A percentile compares a stretch with the other conserved stretches of the same genome.
Evolutionary conservation across 2,797 vertebrate genomes (phyloP).

Genomic region (Streptopelia turtur): DNA sequence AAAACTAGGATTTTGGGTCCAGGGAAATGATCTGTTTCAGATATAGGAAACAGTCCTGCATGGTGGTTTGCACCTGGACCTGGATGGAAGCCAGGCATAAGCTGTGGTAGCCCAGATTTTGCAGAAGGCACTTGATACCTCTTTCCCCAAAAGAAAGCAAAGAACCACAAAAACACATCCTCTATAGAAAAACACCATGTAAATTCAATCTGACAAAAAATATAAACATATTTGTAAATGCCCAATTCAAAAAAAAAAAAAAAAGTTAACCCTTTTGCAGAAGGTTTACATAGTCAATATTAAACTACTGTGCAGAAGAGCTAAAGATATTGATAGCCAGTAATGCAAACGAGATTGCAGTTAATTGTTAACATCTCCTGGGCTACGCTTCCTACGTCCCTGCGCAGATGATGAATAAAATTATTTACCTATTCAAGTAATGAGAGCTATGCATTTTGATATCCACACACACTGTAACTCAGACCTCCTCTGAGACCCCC

Average conservation of each 20-base stretch:
- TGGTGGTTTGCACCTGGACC: neutral
- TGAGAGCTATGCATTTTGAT: constrained; percentile 60
- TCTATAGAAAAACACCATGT: neutral
- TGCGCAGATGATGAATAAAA: constrained; percentile 63
- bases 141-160: neutral
- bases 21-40: neutral
- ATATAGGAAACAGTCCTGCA: neutral
- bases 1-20: neutral
- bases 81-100: neutral
- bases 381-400: constrained; percentile 23
- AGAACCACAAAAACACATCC: neutral
- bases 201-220: neutral
- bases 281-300: neutral
- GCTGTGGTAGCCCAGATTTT: neutral
- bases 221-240: neutral
- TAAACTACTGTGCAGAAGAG: neutral
- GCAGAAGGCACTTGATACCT: neutral
- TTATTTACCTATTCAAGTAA: constrained; percentile 71
- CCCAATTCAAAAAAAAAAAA: neutral
- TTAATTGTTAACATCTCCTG: constrained; percentile 70
- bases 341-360: constrained; percentile 35
- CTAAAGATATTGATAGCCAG: constrained; percentile 50
- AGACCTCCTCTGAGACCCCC: constrained; percentile 58
- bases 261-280: neutral
- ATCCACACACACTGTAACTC: constrained; percentile 46